Conservation (phyloP, 2,888 invertebrate species). For the Formica aserva region DNA sequence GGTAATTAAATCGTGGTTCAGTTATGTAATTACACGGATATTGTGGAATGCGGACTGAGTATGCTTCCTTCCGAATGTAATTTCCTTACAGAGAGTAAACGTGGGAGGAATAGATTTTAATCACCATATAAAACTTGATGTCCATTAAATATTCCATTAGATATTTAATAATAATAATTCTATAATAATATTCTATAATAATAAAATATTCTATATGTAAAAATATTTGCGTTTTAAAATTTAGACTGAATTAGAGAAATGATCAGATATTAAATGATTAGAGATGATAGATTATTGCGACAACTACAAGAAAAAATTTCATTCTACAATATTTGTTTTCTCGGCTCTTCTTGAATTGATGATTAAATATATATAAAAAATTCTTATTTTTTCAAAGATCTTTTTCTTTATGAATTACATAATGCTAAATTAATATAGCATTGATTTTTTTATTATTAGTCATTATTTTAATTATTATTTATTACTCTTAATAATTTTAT, state of each 20-base stretch:
- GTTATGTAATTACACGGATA: conserved; percentile 45
- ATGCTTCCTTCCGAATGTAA: conserved; percentile 20
- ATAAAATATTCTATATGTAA: background rate
- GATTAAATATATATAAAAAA: background rate
- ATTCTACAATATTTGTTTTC: background rate
- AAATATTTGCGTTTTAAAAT: background rate
- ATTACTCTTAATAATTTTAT: background rate
- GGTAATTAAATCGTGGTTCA: conserved; percentile 46
- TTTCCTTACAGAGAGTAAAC: conserved; percentile 26
- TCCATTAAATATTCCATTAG: background rate
- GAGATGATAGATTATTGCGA: background rate
- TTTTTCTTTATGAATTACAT: background rate
- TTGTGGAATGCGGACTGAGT: conserved; percentile 33
- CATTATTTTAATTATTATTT: background rate
- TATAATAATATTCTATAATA: background rate
- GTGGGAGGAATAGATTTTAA: background rate
- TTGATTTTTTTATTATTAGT: background rate
- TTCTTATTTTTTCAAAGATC: background rate
- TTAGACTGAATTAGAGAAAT: background rate
- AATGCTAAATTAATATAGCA: no score
- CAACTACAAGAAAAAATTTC: background rate
- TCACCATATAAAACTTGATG: background rate
- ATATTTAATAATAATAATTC: background rate
- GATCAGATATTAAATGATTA: no score
- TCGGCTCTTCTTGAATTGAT: background rate